Base-by-base conservation (phyloP, 2,113 vertebrate genomes). In the Hydropotes inermis region DNA sequence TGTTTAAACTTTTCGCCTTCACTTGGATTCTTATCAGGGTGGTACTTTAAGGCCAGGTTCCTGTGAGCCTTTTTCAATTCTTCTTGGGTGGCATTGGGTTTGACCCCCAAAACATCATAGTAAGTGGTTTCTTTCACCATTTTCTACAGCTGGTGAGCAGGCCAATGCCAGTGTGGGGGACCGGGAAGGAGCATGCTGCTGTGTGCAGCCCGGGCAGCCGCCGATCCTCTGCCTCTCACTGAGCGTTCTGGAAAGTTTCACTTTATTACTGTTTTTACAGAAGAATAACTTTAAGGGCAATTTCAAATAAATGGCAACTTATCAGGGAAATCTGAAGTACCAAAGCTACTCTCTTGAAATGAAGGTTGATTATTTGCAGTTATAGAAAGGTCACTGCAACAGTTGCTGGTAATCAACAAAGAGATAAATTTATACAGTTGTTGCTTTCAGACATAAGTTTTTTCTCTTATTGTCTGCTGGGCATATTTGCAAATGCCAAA, bases 381-480 rank as follows among this genome's bases (percentile, higher is more conserved):
- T 81, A 95, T 85, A 94, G 91, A 97, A 96, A 97, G 50, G 60
- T 95, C 87, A 94, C 33, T 16, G 2, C 8, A 64, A 93, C 76
- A 95, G 81, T 64, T 93, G 27, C 60, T 93, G 33, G 30, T 96
- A 98, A 95, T 52, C 87, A 97, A 92, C 54, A 97, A 91, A 96
- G 7, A 95, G 96, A 30, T 87, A 98, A 85, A 96, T 78, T 33
- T 76, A 97, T 87, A 94, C 1, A 76, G 67, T 96, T 98, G 7
- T 54, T 97, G 39, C 39, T 58, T 28, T 47, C n/a, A 64, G 36
- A 95, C 6, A 45, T 78, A 86, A 67, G 4, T 76, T 96, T 58
- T 94, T 95, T 67, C 70, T 93, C 27, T 36, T 93, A 14, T 88
- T 93, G n/a, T 91, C 96, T 82, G 23, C 60, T 93, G 14, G 33